Evolutionary conservation across 2,113 vertebrate genomes (phyloP).

Genomic region (Periophthalmus modestus): DNA sequence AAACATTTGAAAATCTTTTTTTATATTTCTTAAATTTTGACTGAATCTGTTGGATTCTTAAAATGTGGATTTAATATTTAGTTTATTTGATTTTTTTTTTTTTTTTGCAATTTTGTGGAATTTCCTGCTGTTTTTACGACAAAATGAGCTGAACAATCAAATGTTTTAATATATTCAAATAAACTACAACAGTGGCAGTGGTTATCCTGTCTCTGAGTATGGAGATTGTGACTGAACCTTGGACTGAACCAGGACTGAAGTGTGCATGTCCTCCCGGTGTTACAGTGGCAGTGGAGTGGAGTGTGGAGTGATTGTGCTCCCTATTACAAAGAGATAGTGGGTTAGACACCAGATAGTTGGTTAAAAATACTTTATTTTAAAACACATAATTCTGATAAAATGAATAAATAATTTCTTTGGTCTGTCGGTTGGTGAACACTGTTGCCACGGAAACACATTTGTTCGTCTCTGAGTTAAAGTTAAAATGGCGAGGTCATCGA

Average conservation of each 20-base stretch:
- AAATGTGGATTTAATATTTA: background rate
- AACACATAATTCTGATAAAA: background rate
- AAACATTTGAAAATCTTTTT: background rate
- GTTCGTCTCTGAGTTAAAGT: background rate
- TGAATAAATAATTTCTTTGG: background rate
- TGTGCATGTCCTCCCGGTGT: no score
- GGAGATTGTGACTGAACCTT: no score
- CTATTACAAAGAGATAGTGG: no score
- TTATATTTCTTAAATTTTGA: background rate
- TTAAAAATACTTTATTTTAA: background rate
- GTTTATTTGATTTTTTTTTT: background rate
- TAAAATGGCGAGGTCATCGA: conserved; percentile 28
- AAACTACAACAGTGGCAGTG: no score
- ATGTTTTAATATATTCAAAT: no score
- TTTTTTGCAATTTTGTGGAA: background rate
- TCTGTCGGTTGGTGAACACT: background rate
- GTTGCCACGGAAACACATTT: background rate
- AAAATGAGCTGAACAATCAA: background rate
- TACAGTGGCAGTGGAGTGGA: no score
- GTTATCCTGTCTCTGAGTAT: no score
- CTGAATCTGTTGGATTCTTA: background rate
- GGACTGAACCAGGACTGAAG: background rate
- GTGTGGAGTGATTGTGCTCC: no score
- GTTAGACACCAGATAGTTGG: background rate
- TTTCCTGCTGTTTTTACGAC: background rate